Conservation (phyloP, 2,113 vertebrate species). For the Daboia siamensis region DNA sequence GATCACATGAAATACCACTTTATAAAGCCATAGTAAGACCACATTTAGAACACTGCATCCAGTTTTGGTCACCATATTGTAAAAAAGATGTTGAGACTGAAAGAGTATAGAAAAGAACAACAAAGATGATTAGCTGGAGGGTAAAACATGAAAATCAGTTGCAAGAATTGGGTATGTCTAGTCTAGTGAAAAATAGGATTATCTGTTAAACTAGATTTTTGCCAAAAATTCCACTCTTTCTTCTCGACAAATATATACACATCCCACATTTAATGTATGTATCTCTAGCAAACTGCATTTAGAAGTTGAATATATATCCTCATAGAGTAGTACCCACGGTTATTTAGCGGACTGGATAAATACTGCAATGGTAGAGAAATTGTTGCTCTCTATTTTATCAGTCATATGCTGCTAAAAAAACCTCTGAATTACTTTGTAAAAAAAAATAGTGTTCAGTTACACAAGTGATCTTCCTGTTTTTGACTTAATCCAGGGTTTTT, state of each 20-base stretch:
- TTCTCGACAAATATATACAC: no score
- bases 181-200: background rate
- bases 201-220: background rate
- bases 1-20: no score
- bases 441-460: background rate
- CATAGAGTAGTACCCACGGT: background rate
- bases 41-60: no score
- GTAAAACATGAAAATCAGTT: no score
- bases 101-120: no score
- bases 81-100: no score
- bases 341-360: background rate
- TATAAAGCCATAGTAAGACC: no score
- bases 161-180: no score
- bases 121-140: no score
- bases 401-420: background rate
- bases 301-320: background rate
- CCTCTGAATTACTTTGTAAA: background rate
- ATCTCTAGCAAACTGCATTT: background rate
- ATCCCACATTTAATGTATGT: no score
- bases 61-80: no score
- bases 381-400: background rate
- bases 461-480: background rate
- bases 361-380: background rate
- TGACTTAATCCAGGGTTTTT: background rate
- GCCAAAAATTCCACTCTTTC: background rate